Percentiles rank a stretch among this genome's conserved stretches.
These are phyloP conservation scores for Parochlus steinenii DNA, from an alignment of 2,888 invertebrate species.

Conservation along the genomic window DNA sequence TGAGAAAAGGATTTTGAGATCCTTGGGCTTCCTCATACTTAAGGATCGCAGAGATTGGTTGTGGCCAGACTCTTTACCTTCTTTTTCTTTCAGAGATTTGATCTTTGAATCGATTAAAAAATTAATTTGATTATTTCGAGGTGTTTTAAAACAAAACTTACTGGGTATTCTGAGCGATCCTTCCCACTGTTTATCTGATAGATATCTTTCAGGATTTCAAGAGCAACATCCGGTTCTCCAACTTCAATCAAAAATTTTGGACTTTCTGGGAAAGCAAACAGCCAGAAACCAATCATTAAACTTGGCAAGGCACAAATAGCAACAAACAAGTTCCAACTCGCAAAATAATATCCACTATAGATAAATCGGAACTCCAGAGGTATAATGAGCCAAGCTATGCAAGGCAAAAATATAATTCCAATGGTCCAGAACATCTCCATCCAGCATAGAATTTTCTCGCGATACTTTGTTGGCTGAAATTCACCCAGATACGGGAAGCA, in stretches of 20 bases:
- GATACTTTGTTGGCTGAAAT: conserved; percentile 61
- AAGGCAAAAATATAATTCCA: conserved; percentile 55
- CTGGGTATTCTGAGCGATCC: conserved; percentile 51
- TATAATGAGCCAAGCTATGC: conserved; percentile 64
- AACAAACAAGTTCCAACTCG: conserved; percentile 69
- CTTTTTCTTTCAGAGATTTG: conserved; percentile 51
- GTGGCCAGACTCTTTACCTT: conserved; percentile 24
- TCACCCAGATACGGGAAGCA: conserved; percentile 69
- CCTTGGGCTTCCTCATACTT: conserved; percentile 54
- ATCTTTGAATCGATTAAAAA: conserved; percentile 35
- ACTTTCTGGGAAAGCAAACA: conserved; percentile 62
- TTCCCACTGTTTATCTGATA: conserved; percentile 57
- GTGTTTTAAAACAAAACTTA: too few species aligned
- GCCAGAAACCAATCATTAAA: conserved; percentile 46
- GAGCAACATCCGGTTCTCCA: conserved; percentile 59
- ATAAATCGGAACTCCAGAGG: conserved; percentile 46
- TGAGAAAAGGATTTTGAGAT: conserved; percentile 45
- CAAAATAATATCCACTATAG: conserved; percentile 43
- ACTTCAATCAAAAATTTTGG: conserved; percentile 69
- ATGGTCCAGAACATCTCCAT: conserved; percentile 76
- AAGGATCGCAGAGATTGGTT: conserved; percentile 49
- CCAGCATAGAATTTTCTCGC: conserved; percentile 68
- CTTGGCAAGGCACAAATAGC: conserved; percentile 57
- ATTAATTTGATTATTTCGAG: conserved; percentile 3
- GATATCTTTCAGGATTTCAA: conserved; percentile 48